phyloP scores from a whole-genome alignment of 1,140 invertebrate species.

The Kradibia gibbosae region DNA sequence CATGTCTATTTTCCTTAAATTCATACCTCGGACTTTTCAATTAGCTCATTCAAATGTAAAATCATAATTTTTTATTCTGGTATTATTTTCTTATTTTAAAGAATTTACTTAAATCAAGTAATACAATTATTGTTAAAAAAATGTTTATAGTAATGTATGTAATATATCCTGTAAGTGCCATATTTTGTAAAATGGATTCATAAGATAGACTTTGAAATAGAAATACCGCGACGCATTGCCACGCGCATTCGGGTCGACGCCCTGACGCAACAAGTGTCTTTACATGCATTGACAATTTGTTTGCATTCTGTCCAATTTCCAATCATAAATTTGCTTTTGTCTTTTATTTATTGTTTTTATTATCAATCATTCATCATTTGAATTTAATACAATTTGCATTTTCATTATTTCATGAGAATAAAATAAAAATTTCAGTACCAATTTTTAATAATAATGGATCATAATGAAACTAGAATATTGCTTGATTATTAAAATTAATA shows the following conservation, averaged over 20 bases:
- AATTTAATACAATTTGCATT: no score
- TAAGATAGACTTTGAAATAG: conserved; percentile 16
- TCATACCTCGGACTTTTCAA: neutral
- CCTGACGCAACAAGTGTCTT: conserved; percentile 31
- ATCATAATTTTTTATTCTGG: neutral
- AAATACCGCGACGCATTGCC: conserved; percentile 19
- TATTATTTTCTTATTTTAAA: neutral
- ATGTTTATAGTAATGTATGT: no score
- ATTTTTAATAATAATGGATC: no score
- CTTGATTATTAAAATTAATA: no score
- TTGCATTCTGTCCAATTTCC: neutral
- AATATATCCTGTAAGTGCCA: neutral
- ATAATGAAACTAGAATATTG: no score
- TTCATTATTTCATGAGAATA: no score
- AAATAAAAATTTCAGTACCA: no score
- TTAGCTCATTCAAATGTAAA: neutral
- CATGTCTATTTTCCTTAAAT: neutral
- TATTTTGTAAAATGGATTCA: neutral
- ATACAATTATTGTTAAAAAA: no score
- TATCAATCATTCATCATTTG: no score
- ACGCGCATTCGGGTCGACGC: conserved; percentile 43
- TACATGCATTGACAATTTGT: conserved; percentile 1
- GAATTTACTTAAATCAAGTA: no score
- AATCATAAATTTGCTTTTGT: neutral
- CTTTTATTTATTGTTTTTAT: neutral